Base-by-base conservation (phyloP, 2,797 vertebrate genomes). In the Limnodromus scolopaceus region DNA sequence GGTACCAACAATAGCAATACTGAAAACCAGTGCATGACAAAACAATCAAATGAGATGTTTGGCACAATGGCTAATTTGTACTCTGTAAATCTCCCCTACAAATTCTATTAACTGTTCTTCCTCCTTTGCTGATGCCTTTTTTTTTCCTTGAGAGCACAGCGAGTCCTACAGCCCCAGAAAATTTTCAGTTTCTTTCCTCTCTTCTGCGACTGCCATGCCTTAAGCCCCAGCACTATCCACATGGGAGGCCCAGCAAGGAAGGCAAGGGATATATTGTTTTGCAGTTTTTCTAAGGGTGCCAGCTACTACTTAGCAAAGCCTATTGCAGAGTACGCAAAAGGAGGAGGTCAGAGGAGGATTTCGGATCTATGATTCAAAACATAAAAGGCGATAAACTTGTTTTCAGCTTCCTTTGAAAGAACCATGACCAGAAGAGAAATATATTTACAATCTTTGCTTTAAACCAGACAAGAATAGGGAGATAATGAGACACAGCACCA, bases 31-130 rank as follows among this genome's bases (percentile, higher is more conserved):
- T 32, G 57, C 91, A 78, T 94, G 95, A 92, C 79, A 48, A 34
- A 70, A 91, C 87, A 95, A 89, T 8, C 75, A 68, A 72, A 95
- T 85, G 68, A 91, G 81, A 32, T 60, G 91, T 96, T 92, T 91
- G 87, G 32, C 12, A 11, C 79, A 66, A 54, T 28, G 43, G 41
- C 17, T 92, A 54, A 89, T 96, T 91, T 75, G 53, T 70, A 38
- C 72, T 80, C 76, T 32, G 34, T 46, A 66, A 85, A 74, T 63
- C 84, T 83, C 36, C 64, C 53, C 45, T 51, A 15, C 53, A 87
- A 87, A 92, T 60, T 60, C 71, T 53, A 28, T 77, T 84, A 91
- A 30, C 49, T 83, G 32, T 27, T 77, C 49, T 75, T 66, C 38
- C 83, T 84, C 30, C 69, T 84, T 80, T 69, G 28, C 4, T 0